These are phyloP conservation scores for Triops longicaudatus DNA, from an alignment of 1,140 invertebrate species.

Conservation along the genomic window DNA sequence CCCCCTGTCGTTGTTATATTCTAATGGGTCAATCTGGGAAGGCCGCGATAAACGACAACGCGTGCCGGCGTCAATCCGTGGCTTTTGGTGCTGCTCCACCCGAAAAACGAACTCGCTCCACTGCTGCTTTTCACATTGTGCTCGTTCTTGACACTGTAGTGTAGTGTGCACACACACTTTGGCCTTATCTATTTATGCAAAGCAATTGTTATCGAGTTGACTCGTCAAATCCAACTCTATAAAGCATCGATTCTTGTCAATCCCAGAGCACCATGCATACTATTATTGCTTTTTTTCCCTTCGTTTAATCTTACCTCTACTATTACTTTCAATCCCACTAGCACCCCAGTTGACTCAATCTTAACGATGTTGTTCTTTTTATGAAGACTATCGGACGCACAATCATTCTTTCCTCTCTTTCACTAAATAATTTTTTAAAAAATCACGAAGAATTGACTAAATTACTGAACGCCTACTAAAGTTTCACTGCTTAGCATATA, in stretches of 20 bases:
- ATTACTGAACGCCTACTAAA: no score
- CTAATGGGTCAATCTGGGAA: conserved; percentile 14
- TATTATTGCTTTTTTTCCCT: background rate
- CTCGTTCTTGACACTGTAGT: background rate
- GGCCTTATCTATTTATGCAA: background rate
- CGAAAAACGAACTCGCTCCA: background rate
- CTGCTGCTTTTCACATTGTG: conserved; percentile 10
- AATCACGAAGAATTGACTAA: no score
- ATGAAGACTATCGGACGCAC: no score
- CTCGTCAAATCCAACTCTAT: conserved; percentile 1
- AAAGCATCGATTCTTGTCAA: background rate
- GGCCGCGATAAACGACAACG: conserved; percentile 10
- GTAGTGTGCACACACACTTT: background rate
- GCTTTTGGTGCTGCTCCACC: background rate
- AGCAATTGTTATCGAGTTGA: conserved; percentile 12
- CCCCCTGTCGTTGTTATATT: background rate
- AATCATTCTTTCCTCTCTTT: no score
- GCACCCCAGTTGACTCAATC: no score
- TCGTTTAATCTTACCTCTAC: background rate
- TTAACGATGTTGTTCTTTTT: no score
- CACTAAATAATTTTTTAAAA: no score
- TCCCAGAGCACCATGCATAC: background rate
- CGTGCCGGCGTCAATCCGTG: background rate
- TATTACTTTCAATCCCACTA: background rate
- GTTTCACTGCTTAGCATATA: no score